Conservation (phyloP, 2,888 invertebrate genomes). For the Xylocampa areola region DNA sequence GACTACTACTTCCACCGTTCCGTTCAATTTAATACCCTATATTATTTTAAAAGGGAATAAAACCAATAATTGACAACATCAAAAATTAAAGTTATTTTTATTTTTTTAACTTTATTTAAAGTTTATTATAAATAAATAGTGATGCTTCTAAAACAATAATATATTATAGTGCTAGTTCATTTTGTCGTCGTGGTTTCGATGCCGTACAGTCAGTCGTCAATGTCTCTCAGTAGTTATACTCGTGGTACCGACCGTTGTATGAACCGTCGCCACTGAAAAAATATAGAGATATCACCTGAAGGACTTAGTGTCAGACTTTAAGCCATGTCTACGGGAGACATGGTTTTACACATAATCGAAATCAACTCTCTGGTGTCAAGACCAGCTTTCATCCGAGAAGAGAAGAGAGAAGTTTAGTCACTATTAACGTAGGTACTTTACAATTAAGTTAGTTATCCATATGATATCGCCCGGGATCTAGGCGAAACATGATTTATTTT, state of each 20-base stretch:
- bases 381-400: too few species aligned
- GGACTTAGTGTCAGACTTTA: too few species aligned
- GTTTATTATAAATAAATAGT: slow-evolving; percentile 53
- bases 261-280: slow-evolving; percentile 68
- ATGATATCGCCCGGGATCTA: neutral
- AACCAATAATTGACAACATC: too few species aligned
- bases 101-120: slow-evolving; percentile 59
- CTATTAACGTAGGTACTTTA: too few species aligned
- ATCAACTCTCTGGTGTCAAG: too few species aligned
- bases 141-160: slow-evolving; percentile 30
- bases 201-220: slow-evolving; percentile 19
- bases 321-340: too few species aligned
- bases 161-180: slow-evolving; percentile 1
- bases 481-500: slow-evolving; percentile 14
- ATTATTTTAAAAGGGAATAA: too few species aligned
- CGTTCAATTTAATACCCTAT: too few species aligned
- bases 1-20: too few species aligned
- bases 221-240: slow-evolving; percentile 64
- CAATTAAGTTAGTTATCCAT: too few species aligned
- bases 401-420: too few species aligned
- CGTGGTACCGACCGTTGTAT: slow-evolving; percentile 67
- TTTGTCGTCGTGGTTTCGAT: slow-evolving; percentile 4
- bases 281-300: neutral
- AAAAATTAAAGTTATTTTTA: neutral
- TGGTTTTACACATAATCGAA: too few species aligned